Evolutionary conservation across 2,113 vertebrate species (phyloP).

Genomic region (Gopherus evgoodei): DNA sequence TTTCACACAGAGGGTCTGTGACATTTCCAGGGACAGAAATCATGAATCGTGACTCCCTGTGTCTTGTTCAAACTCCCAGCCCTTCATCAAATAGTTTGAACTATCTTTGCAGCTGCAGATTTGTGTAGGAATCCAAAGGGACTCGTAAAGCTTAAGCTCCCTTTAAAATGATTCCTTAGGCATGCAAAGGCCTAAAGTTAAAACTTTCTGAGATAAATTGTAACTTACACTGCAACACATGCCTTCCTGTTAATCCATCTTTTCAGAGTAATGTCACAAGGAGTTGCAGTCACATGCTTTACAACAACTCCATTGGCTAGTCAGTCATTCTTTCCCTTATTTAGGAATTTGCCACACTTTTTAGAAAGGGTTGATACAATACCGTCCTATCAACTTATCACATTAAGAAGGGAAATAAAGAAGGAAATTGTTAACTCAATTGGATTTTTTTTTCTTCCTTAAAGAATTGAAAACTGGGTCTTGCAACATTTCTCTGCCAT

Average conservation of each 20-base stretch:
- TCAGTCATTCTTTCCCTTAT: neutral
- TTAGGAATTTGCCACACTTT: conserved; percentile 23
- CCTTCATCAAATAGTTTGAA: conserved; percentile 46
- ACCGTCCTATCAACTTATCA: conserved; percentile 29
- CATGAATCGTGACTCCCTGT: neutral
- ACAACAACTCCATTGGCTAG: neutral
- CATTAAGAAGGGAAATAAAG: conserved; percentile 14
- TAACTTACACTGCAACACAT: conserved; percentile 47
- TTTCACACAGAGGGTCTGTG: neutral
- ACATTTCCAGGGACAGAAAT: conserved; percentile 1
- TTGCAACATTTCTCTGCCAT: neutral
- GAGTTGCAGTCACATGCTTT: conserved; percentile 27
- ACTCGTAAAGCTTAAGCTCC: conserved; percentile 59
- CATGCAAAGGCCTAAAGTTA: conserved; percentile 63
- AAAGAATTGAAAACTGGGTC: neutral
- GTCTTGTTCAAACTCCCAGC: conserved; percentile 33
- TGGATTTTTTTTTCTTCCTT: neutral
- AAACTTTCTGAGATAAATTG: conserved; percentile 68
- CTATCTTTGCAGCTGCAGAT: conserved; percentile 61
- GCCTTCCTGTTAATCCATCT: conserved; percentile 64
- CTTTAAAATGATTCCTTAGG: conserved; percentile 63
- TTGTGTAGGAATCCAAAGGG: conserved; percentile 14
- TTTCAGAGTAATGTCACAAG: conserved; percentile 38
- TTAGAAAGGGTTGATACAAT: conserved; percentile 5
- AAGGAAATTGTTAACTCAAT: conserved; percentile 22